Conservation (phyloP, 2,888 invertebrate genomes). For the Calameuta idolon region DNA sequence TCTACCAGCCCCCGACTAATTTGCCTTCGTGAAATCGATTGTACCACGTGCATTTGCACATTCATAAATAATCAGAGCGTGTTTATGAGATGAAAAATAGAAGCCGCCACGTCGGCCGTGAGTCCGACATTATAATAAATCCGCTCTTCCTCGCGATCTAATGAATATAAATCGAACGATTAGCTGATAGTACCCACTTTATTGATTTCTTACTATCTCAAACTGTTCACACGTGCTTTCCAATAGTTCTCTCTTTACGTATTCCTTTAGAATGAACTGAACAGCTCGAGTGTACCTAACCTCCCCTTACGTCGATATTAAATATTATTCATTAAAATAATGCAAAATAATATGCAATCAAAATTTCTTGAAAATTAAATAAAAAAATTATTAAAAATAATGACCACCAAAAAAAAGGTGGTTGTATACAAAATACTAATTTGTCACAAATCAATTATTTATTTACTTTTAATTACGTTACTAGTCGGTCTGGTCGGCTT, state of each 20-base stretch:
- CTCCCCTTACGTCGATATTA: background rate
- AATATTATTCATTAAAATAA: background rate
- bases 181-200: conserved; percentile 27
- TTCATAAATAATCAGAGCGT: conserved; percentile 61
- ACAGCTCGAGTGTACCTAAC: background rate
- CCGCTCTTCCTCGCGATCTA: conserved; percentile 42
- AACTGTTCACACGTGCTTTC: background rate
- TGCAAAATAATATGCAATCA: background rate
- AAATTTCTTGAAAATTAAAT: no score
- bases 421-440: background rate
- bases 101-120: conserved; percentile 16
- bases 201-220: conserved; percentile 18
- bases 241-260: background rate
- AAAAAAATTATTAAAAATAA: no score
- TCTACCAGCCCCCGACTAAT: conserved; percentile 54
- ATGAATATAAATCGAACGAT: conserved; percentile 34
- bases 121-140: conserved; percentile 46
- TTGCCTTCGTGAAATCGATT: conserved; percentile 61
- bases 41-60: conserved; percentile 55
- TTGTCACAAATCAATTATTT: background rate
- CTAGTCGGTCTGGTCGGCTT: background rate
- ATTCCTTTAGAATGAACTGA: background rate
- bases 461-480: background rate
- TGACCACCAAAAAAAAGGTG: background rate
- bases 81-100: conserved; percentile 53